Percentiles rank a stretch among this genome's conserved stretches.
These are phyloP conservation scores for Rhamnusium bicolor DNA, from an alignment of 2,888 invertebrate genomes.

Conservation along the genomic window DNA sequence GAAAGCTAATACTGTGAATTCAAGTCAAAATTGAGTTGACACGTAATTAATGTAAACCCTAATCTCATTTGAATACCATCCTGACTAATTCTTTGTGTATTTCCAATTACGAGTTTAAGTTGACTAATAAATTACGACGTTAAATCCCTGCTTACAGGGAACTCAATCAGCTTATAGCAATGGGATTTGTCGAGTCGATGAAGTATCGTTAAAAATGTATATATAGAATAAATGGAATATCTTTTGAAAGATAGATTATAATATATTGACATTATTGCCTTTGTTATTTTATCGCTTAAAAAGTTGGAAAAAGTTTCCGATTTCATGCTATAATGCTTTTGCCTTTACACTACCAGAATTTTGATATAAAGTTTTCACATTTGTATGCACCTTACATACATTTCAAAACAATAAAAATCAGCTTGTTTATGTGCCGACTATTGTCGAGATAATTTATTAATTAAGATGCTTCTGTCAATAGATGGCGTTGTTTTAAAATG, in stretches of 20 bases:
- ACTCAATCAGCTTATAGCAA: background rate
- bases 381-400: background rate
- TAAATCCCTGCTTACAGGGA: slow-evolving; percentile 15
- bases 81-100: slow-evolving; percentile 1
- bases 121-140: slow-evolving; percentile 4
- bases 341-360: background rate
- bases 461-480: background rate
- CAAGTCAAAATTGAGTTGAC: background rate
- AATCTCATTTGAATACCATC: background rate
- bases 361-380: background rate
- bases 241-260: background rate
- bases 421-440: background rate
- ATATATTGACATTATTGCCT: background rate
- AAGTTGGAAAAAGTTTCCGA: background rate
- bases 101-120: slow-evolving; percentile 1
- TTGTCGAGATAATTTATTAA: background rate
- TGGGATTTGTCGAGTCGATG: background rate
- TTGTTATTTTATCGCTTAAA: background rate
- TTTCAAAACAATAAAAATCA: background rate
- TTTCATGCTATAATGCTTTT: background rate
- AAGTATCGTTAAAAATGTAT: background rate
- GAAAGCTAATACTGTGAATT: background rate
- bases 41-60: background rate
- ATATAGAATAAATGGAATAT: background rate
- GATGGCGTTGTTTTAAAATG: background rate